Evolutionary conservation across 2,888 invertebrate species (phyloP), one percentile per base, ranked within the genome.

Genomic region (Volucella inanis): DNA sequence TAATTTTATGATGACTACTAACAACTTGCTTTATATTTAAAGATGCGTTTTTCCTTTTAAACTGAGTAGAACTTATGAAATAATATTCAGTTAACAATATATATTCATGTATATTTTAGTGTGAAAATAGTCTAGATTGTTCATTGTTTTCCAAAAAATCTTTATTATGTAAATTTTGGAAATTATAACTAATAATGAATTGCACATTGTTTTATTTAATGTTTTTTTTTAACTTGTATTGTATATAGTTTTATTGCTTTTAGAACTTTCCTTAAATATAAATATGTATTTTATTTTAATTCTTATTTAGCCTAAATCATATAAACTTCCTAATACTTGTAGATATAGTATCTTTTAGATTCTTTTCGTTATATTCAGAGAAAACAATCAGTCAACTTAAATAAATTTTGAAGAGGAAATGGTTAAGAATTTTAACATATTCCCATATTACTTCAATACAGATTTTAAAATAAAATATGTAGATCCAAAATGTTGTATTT

Each of bases 191-290:
- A 65, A 76, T 31, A 31, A 72, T 55, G 80, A 80, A 85, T 85
- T 85, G 85, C 85, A 85, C 85, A 81, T 72, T 80, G 83, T 85
- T 75, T 64, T 31, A 31, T 31, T 31, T 6, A 31, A 31, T 31
- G 43, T 82, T 72, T 71, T 49, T 72, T 70, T 71, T 68, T 49
- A 70, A 84, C 68, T 75, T 80, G 80, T 80, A 80, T 85, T 85
- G 84, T 85, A 81, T 84, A 84, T 85, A 77, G 81, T 85, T 85
- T 90, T 91, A 91, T 91, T 91, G 91, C 91, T 91, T 91, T 90
- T 91, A 91, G 91, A 91, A 91, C 89, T 89, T 91, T 89, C 89
- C 91, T 91, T 91, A 91, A 89, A 88, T 90, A 90, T 89, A 89
- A 88, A 88, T 89, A 87, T 31, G 31, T 31, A 31, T 88, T 82